Conservation (phyloP, 2,113 vertebrate genomes). For the Bufo gargarizans region DNA sequence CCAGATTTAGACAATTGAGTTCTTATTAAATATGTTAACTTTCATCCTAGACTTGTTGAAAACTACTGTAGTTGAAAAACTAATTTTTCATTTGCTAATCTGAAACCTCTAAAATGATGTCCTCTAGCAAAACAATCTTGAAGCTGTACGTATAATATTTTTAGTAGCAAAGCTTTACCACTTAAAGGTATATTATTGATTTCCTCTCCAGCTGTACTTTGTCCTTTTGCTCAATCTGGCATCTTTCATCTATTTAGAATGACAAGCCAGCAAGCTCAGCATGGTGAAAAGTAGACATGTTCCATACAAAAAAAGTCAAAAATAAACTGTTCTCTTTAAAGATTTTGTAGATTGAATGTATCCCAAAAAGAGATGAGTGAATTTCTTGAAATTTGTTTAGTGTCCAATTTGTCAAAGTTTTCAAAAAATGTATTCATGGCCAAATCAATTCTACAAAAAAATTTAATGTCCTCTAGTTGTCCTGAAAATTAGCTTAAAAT, state of each 20-base stretch:
- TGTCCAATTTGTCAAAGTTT: too few species aligned
- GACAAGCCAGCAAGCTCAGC: constrained; percentile 5
- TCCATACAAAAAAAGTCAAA: background rate
- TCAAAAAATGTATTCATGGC: too few species aligned
- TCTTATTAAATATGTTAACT: constrained; percentile 27
- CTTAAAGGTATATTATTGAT: constrained; percentile 40
- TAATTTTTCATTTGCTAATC: constrained; percentile 9
- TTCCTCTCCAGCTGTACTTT: constrained; percentile 31
- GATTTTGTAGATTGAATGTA: background rate
- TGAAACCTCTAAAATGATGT: background rate
- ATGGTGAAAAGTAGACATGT: background rate
- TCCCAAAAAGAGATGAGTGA: too few species aligned
- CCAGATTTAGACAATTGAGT: background rate
- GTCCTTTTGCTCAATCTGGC: constrained; percentile 29
- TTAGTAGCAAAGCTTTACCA: constrained; percentile 20
- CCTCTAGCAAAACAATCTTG: constrained; percentile 12
- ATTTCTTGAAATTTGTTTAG: too few species aligned
- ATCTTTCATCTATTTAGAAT: constrained; percentile 27
- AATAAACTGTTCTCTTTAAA: background rate
- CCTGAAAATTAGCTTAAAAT: too few species aligned
- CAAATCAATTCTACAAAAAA: too few species aligned
- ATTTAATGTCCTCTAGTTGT: too few species aligned
- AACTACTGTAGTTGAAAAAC: background rate
- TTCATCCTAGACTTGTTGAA: background rate
- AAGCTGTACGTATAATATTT: constrained; percentile 9